A percentile compares a stretch with the other conserved stretches of the same genome.
Evolutionary conservation across 1,140 invertebrate species (phyloP).

Genomic region (Brachionus sp.): DNA sequence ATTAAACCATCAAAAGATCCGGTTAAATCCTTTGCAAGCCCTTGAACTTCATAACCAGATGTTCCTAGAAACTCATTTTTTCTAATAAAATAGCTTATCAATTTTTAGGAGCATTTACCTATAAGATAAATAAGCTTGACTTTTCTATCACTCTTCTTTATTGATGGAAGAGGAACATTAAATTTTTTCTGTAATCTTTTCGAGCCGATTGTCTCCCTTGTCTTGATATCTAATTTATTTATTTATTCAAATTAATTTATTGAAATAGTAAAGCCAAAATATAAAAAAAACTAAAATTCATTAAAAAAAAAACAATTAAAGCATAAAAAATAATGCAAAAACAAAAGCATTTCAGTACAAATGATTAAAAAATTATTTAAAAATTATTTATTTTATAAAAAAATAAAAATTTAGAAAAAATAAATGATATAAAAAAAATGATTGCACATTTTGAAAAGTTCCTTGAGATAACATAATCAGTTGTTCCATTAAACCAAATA

Average conservation of each 20-base stretch:
- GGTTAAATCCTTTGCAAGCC: not conserved
- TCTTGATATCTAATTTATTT: not conserved
- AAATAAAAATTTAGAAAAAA: not conserved
- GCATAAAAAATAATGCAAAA: not conserved
- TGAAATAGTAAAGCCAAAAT: not conserved
- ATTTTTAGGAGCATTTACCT: not conserved
- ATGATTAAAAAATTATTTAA: not conserved
- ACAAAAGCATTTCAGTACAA: not conserved
- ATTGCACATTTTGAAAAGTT: not conserved
- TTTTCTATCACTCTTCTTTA: not conserved
- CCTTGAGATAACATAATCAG: not conserved
- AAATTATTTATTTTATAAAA: not conserved
- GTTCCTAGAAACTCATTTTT: not conserved
- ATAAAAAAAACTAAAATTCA: not conserved
- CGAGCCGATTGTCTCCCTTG: not conserved
- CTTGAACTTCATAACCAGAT: slow-evolving; percentile 1
- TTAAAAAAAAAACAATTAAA: not conserved
- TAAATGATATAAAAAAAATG: not conserved
- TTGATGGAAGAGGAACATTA: not conserved
- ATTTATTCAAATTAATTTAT: not conserved
- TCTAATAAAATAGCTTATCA: not conserved
- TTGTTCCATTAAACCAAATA: not conserved
- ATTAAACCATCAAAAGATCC: not conserved
- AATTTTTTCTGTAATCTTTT: not conserved
- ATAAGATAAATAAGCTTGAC: slow-evolving; percentile 20